A percentile compares a stretch with the other conserved stretches of the same genome.
These are phyloP conservation scores for Drosophila navojoa DNA, from an alignment of 1,140 invertebrate species.

Conservation along the genomic window DNA sequence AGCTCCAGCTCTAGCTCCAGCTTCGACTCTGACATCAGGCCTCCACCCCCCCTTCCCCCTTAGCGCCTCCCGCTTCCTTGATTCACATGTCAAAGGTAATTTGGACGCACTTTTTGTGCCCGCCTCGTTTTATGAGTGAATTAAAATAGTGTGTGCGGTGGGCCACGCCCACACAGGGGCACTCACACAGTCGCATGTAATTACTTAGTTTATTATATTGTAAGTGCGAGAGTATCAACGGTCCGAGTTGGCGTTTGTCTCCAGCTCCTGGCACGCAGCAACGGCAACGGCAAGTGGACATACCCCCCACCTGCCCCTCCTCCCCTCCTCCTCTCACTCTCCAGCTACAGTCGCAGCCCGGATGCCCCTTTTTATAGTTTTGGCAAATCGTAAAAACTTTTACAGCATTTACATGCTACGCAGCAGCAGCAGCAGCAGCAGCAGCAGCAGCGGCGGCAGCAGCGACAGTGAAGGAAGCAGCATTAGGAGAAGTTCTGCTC, in stretches of 20 bases:
- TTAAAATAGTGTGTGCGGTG: conserved; percentile 66
- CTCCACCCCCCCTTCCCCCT: not conserved
- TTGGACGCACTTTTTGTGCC: conserved; percentile 77
- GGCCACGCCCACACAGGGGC: conserved; percentile 36
- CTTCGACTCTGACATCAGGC: conserved; percentile 6
- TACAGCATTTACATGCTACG: conserved; percentile 77
- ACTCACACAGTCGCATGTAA: conserved; percentile 56
- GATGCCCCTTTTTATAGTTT: conserved; percentile 69
- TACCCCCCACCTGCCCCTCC: not conserved
- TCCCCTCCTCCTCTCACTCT: not conserved
- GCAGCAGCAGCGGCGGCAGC: no score
- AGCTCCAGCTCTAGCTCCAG: not conserved
- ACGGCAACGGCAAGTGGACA: conserved; percentile 28
- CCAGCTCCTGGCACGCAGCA: conserved; percentile 28
- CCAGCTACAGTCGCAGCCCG: not conserved
- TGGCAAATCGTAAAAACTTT: conserved; percentile 81
- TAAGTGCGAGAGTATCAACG: conserved; percentile 61
- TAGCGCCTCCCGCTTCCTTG: not conserved
- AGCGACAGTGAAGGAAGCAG: not conserved
- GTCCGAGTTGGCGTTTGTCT: conserved; percentile 27
- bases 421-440: not conserved
- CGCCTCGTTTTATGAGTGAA: conserved; percentile 69
- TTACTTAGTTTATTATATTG: conserved; percentile 82
- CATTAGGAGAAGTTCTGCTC: not conserved
- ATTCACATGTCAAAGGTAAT: conserved; percentile 78